Evolutionary conservation across 2,113 vertebrate genomes (phyloP), one percentile per base, ranked within the genome.

Genomic region (Macquaria australasica): DNA sequence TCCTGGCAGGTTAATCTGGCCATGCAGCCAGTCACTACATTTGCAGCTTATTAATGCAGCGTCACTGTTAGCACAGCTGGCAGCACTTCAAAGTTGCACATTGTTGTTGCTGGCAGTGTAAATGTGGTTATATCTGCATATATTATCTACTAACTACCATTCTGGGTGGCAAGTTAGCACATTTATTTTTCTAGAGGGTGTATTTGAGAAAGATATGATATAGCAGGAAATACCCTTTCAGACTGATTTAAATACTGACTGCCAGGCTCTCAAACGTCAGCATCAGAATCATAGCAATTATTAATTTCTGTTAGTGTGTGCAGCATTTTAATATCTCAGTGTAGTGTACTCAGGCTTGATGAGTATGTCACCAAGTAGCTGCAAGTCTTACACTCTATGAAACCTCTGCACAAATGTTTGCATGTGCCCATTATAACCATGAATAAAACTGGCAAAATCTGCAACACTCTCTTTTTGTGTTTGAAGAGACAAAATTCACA

Each of bases 161-260:
- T 77, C 55, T 71, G 68, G 21, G 8, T 21, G 70, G 48, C 39
- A 41, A 50, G 45, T 31, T 67, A 59, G 9, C 11, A 79, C 9
- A 8, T 78, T 60, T 79, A 37, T 62, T 69, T 63, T 72, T 76
- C 59, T 64, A 34, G 41, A 45, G 67, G 2, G 62, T 58, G 16
- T 73, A 68, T 85, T 75, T 81, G 60, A 79, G 25, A 66, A 64
- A 76, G 77, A 86, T 45, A 64, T 62, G 39, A 76, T 79, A n/a
- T 79, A 66, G 70, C 53, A 81, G 20, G 62, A 23, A 69, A n/a
- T 77, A 70, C 76, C 3, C 28, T 78, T 77, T 78, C 48, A 64
- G 59, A 41, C 11, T 0, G 2, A 28, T 79, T 67, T 50, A 45
- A 60, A 64, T 45, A 62, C 53, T 39, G 39, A 48, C 62, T 79